A percentile compares a stretch with the other conserved stretches of the same genome.
These are phyloP conservation scores for Scaptomyza parva DNA, from an alignment of 2,888 invertebrate genomes.

Conservation along the genomic window DNA sequence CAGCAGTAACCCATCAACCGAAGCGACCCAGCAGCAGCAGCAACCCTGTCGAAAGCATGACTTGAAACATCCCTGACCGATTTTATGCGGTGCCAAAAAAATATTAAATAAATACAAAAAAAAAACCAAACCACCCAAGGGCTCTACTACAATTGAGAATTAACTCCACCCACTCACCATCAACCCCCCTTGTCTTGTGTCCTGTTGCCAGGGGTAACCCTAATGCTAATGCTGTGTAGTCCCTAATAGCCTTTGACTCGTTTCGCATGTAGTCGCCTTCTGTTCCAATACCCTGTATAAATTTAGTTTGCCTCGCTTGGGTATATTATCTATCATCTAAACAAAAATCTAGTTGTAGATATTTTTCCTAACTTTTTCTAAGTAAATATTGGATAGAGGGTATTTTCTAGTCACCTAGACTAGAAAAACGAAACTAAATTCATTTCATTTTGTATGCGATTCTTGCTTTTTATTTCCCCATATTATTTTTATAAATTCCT, in stretches of 20 bases:
- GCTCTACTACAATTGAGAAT: constrained; percentile 17
- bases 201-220: constrained; percentile 51
- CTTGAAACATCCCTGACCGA: constrained; percentile 42
- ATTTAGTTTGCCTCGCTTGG: background rate
- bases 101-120: background rate
- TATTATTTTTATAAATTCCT: constrained; percentile 41
- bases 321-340: no score
- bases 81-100: constrained; percentile 35
- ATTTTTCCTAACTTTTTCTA: background rate
- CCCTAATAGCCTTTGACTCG: constrained; percentile 29
- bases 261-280: constrained; percentile 33
- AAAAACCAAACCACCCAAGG: constrained; percentile 39
- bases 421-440: no score
- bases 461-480: constrained; percentile 10
- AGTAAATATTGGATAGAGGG: background rate
- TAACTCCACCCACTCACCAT: constrained; percentile 4
- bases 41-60: constrained; percentile 35
- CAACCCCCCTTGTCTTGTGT: background rate
- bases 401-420: no score
- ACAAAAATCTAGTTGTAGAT: no score
- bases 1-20: constrained; percentile 9
- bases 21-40: constrained; percentile 35
- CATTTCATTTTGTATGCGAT: constrained; percentile 1
- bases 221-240: constrained; percentile 54
- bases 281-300: constrained; percentile 3